Percentiles rank a stretch among this genome's conserved stretches.
phyloP scores from a whole-genome alignment of 2,888 invertebrate genomes.

The Eupeodes latifasciatus region DNA sequence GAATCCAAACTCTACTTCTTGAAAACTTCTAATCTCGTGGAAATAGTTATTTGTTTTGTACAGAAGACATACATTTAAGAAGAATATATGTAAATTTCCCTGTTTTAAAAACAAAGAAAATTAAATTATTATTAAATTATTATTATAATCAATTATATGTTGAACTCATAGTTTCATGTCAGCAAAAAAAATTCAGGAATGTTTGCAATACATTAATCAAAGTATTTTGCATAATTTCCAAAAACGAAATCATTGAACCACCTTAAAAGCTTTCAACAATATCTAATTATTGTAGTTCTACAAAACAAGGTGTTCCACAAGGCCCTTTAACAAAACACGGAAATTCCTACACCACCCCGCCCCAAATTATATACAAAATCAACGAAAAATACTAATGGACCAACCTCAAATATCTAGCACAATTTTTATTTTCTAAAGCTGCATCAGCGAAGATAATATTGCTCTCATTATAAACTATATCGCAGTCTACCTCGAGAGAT shows the following conservation, averaged over 20 bases:
- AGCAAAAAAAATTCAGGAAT: too few relatives aligned
- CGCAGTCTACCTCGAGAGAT: neutral
- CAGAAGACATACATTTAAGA: too few relatives aligned
- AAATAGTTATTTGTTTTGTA: too few relatives aligned
- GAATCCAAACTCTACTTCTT: too few relatives aligned
- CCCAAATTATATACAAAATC: neutral
- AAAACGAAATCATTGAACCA: neutral
- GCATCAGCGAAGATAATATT: neutral
- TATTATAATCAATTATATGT: too few relatives aligned
- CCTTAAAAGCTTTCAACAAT: conserved; percentile 7
- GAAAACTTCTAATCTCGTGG: too few relatives aligned
- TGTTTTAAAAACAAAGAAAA: too few relatives aligned
- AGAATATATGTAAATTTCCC: too few relatives aligned
- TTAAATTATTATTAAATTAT: too few relatives aligned
- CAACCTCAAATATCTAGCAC: conserved; percentile 32
- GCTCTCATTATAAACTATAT: conserved; percentile 8
- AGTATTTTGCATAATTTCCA: neutral
- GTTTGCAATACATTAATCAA: too few relatives aligned
- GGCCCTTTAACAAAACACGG: conserved; percentile 34
- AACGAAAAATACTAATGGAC: conserved; percentile 18
- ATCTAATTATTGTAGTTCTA: neutral
- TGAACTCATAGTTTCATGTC: too few relatives aligned
- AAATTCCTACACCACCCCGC: conserved; percentile 23
- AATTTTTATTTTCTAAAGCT: neutral
- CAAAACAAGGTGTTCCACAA: conserved; percentile 39